These are phyloP conservation scores for Neosilurus mollespiculum DNA, from an alignment of 2,797 vertebrate species.

Conservation along the genomic window DNA sequence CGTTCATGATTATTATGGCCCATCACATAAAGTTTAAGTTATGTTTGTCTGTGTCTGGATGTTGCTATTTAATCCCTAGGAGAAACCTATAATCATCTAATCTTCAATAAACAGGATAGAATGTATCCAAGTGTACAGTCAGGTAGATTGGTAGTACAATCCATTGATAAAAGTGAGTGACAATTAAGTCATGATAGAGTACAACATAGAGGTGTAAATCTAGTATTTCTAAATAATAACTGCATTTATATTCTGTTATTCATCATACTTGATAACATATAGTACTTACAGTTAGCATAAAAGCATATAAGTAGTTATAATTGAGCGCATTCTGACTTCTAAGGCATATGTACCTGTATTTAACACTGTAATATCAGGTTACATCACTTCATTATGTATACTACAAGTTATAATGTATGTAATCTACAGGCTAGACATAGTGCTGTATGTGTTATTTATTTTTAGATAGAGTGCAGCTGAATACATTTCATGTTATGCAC, in stretches of 20 bases:
- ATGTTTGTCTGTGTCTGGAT: constrained; percentile 20
- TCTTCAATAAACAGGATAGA: constrained; percentile 12
- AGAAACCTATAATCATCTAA: constrained; percentile 7
- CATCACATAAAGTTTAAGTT: background rate
- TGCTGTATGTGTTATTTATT: constrained; percentile 1
- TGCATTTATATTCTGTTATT: background rate
- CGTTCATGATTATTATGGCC: background rate
- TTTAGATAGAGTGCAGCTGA: background rate
- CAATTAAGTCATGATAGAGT: background rate
- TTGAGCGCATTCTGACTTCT: background rate
- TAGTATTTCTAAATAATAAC: background rate
- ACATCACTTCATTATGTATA: background rate
- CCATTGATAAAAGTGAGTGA: background rate
- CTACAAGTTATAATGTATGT: background rate
- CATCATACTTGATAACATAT: background rate
- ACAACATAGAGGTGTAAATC: background rate
- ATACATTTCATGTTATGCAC: background rate
- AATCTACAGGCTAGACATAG: background rate
- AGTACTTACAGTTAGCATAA: background rate
- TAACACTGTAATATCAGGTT: background rate
- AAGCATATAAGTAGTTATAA: background rate
- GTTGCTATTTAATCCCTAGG: background rate
- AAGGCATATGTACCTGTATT: background rate
- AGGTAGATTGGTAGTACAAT: constrained; percentile 5
- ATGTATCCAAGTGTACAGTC: background rate